These are phyloP conservation scores for Margaritifera margaritifera DNA, from an alignment of 2,888 invertebrate genomes.

Conservation along the genomic window DNA sequence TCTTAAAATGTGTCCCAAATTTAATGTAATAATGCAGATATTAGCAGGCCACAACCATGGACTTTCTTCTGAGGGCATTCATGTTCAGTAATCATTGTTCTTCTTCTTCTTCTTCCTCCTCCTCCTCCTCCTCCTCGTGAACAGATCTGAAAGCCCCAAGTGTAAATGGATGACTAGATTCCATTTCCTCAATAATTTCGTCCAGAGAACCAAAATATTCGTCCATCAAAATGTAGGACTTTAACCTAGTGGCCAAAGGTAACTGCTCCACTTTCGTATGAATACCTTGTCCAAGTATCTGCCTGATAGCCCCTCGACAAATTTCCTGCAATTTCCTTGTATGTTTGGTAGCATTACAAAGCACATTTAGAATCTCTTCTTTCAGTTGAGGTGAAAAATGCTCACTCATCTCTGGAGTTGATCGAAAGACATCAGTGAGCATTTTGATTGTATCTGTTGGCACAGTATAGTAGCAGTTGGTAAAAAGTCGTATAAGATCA, in stretches of 20 bases:
- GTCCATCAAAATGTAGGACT: conserved; percentile 64
- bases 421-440: conserved; percentile 57
- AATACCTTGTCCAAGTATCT: conserved; percentile 50
- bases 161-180: conserved; percentile 17
- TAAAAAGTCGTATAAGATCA: conserved; percentile 58
- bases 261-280: conserved; percentile 50
- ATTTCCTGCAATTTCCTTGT: conserved; percentile 60
- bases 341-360: conserved; percentile 38
- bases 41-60: too few relatives aligned
- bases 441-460: conserved; percentile 52
- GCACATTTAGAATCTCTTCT: conserved; percentile 53
- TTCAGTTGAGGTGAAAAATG: conserved; percentile 50
- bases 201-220: conserved; percentile 46
- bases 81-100: too few relatives aligned
- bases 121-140: too few relatives aligned
- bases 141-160: too few relatives aligned
- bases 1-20: too few relatives aligned
- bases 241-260: conserved; percentile 59
- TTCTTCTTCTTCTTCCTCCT: too few relatives aligned
- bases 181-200: conserved; percentile 18
- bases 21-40: too few relatives aligned
- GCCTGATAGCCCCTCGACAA: conserved; percentile 58
- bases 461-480: conserved; percentile 56
- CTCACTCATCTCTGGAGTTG: conserved; percentile 51
- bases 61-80: too few relatives aligned